Base-by-base conservation (phyloP, 2,888 invertebrate genomes). In the Pelosia muscerda region DNA sequence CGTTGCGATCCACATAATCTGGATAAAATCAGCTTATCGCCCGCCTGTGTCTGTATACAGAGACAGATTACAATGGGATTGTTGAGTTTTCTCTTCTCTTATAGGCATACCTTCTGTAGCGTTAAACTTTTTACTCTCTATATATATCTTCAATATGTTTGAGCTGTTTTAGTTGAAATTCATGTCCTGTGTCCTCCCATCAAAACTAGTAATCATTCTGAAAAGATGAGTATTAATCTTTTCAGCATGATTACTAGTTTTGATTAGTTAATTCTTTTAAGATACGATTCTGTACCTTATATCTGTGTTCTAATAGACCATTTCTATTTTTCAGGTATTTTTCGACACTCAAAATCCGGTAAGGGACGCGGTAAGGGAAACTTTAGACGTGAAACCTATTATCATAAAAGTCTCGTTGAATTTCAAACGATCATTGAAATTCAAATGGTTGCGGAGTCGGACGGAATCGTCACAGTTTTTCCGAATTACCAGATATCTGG, bases 251-350 rank as follows among this genome's bases (percentile, higher is more conserved):
- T 10, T 31, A 22, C 22, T 19, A 31, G 6, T 38, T 38, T 2
- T 13, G 8, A 57, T 9, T 1, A 25, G 13, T 22, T 11, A 55
- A 11, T 19, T n/a, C 54, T 23, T 54, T 54, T 54, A 54, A 28
- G n/a, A 53, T 53, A 22, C 0, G 15, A 42, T 60, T 42, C 15
- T 31, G 28, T 28, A 19, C 19, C 15, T 28, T 62, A 60, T 58
- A n/a, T 34, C 9, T 58, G 11, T 72, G 15, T 71, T 67, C 66
- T 81, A 79, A 81, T 73, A 64, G 68, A 69, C 42, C 58, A 71
- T 81, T 79, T 63, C 56, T 49, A 73, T 78, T 85, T 94, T 94
- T 57, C 94, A 94, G 94, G 94, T 94, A 94, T 94, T 94, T 93
- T 93, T 86, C 86, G 90, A 90, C 83, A 87, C 68, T 78, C 75